Base-by-base conservation (phyloP, 2,113 vertebrate genomes). In the Oryzias woworae region DNA sequence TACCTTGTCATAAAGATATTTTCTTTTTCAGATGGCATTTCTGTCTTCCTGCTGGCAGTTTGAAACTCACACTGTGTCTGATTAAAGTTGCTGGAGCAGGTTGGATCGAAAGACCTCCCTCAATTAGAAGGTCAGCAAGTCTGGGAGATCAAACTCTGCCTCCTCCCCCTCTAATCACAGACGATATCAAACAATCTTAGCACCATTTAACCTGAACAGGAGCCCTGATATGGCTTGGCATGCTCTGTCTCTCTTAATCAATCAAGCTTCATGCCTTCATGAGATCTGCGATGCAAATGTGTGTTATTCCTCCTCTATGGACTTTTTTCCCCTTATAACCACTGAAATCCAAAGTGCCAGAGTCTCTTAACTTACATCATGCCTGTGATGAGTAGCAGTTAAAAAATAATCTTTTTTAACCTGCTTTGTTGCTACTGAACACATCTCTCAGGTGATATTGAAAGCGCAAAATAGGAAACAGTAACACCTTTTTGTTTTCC, bases 161-260 rank as follows among this genome's bases (percentile, higher is more conserved):
- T 85, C 86, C 82, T 85, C 85, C 85, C 86, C 83, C 76, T 72
- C 87, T 91, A 92, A 92, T 92, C 91, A 88, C 68, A 74, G 82
- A 77, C 86, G 80, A 81, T 88, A 90, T 90, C 87, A 91, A 89
- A 91, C 90, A 90, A 93, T 91, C 88, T 90, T 87, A 91, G 91
- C 91, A 90, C 89, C 90, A 90, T 87, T 92, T 93, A 92, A 92
- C 90, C 89, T 90, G 88, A 58, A 80, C 78, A 67, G 73, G 69
- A 74, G 82, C 80, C 84, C 81, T 89, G 91, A 91, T 92, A 87
- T 84, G 82, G 83, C 88, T 91, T 83, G 86, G 81, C 87, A 87
- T 91, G 89, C 87, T 91, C 88, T 92, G 91, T 91, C 91, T 91
- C 87, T 88, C 87, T 92, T 92, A 92, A 93, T 92, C 89, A 91